Base-by-base conservation (phyloP, 1,140 invertebrate genomes). In the Leptoteleia sp. region DNA sequence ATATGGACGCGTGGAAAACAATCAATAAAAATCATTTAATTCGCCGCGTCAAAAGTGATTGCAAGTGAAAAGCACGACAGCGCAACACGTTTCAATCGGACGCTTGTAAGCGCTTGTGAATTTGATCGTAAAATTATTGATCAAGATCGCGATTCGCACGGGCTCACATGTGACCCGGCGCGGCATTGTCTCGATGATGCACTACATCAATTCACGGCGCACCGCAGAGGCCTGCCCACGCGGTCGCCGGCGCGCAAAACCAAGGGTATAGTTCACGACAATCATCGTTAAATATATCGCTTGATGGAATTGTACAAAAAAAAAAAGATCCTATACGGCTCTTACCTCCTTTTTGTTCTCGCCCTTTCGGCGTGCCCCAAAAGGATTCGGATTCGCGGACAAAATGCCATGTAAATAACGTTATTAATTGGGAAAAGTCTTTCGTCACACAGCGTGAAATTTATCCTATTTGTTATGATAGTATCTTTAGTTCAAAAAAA, bases 171-270 rank as follows among this genome's bases (percentile, higher is more conserved):
- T 76, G 57, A 76, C 64, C 40, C 52, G 45, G 75, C 47, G 35
- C 31, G 15, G 84, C 82, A 88, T 88, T 88, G 87, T 88, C 85
- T 81, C 40, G 37, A 47, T 50, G 81, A 33, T 82, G 82, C 81
- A 82, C 82, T 85, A 84, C 83, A 88, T 88, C 85, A 88, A 85
- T 87, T 87, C 70, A 67, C 70, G 68, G 68, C 52, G 77, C 75
- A 70, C 79, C 68, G 52, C 57, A 62, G n/a, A n/a, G 71, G 43
- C 27, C 80, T 78, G 79, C 85, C 84, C 83, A 85, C 85, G 84
- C 84, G 82, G 29, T 62, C 82, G 83, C 22, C 71, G 73, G 64
- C 67, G 47, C 48, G 27, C 65, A 47, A n/a, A n/a, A 43, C 57
- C 45, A 61, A 72, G 70, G 65, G 71, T 80, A 72, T 67, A 72